Evolutionary conservation across 2,888 invertebrate species (phyloP).

Genomic region (Eupithecia centaureata): DNA sequence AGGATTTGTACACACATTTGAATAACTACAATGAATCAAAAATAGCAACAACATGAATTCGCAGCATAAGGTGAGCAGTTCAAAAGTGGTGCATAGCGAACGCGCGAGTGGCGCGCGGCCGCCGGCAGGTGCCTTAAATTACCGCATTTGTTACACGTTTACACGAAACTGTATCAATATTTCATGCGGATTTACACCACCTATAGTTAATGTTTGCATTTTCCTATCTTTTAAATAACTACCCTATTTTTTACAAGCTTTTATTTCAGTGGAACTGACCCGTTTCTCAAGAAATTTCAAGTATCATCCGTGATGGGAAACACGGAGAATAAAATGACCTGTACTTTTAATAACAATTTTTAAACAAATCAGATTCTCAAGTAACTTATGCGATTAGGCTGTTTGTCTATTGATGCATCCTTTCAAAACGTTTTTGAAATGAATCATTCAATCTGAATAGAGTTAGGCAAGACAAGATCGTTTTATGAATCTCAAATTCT

Average conservation of each 20-base stretch:
- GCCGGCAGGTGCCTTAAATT: constrained; percentile 81
- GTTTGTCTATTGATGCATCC: not conserved
- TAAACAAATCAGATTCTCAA: no score
- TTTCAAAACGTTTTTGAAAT: not conserved
- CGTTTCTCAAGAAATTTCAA: not conserved
- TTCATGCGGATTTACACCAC: constrained; percentile 82
- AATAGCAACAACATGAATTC: constrained; percentile 57
- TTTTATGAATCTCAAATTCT: not conserved
- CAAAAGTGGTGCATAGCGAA: constrained; percentile 74
- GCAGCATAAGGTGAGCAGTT: constrained; percentile 68
- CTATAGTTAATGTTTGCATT: constrained; percentile 77
- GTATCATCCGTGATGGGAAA: not conserved
- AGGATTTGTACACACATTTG: not conserved
- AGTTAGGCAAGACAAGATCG: not conserved
- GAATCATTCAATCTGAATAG: not conserved
- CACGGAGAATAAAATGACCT: not conserved
- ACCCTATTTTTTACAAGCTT: not conserved
- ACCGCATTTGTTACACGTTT: constrained; percentile 84
- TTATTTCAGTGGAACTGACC: not conserved
- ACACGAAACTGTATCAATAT: constrained; percentile 84
- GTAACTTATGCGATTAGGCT: not conserved
- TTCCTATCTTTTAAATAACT: constrained; percentile 69
- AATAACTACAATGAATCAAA: constrained; percentile 46
- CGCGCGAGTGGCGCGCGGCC: constrained; percentile 61
- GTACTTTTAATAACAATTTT: not conserved